These are phyloP conservation scores for Alauda arvensis DNA, from an alignment of 2,797 vertebrate species.

Conservation along the genomic window DNA sequence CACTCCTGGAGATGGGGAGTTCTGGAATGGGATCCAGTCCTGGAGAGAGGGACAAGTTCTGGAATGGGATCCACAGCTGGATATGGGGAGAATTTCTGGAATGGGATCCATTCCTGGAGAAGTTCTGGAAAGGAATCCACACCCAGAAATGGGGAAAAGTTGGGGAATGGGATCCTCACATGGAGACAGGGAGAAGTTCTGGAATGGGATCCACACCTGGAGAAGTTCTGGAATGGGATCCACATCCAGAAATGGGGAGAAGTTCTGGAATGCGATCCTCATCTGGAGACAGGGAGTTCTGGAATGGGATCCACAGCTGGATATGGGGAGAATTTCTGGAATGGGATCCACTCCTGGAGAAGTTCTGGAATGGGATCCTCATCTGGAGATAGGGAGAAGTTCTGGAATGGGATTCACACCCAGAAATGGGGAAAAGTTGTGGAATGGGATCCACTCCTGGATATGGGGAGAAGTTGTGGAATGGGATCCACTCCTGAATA, in stretches of 20 bases:
- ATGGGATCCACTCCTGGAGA: neutral
- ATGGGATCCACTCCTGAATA: neutral
- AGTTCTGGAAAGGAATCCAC: neutral
- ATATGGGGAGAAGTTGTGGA: no score
- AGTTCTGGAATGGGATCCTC: no score
- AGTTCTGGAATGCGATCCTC: neutral
- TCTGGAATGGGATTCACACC: neutral
- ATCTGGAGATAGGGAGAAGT: neutral
- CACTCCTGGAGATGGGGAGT: accelerated
- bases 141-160: no score
- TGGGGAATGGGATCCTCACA: no score
- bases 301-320: accelerated
- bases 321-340: accelerated
- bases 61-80: accelerated
- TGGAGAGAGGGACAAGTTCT: neutral
- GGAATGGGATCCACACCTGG: neutral
- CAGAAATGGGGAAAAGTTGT: no score
- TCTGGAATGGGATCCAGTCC: neutral
- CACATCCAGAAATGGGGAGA: neutral
- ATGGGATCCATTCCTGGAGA: neutral
- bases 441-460: no score
- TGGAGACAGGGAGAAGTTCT: neutral
- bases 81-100: accelerated
- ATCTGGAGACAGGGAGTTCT: no score
- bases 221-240: neutral